A percentile compares a stretch with the other conserved stretches of the same genome.
Conservation (phyloP, 2,113 vertebrate genomes). For the Anguilla japonica region DNA sequence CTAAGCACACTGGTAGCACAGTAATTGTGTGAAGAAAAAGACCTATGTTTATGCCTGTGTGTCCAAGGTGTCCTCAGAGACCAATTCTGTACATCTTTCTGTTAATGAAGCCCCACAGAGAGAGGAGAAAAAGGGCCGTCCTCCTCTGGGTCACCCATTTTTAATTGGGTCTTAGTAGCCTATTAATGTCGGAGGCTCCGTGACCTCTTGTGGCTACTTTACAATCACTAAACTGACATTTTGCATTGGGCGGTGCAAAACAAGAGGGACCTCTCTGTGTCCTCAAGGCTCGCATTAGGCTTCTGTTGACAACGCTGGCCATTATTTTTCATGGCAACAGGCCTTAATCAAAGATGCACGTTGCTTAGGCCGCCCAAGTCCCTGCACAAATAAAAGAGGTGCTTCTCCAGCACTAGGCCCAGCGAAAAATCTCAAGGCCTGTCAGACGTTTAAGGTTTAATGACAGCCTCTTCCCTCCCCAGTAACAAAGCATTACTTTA, state of each 20-base stretch:
- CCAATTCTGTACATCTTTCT: conserved; percentile 51
- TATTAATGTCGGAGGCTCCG: conserved; percentile 53
- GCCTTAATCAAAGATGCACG: conserved; percentile 24
- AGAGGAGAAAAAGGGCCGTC: conserved; percentile 31
- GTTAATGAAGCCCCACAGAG: conserved; percentile 64
- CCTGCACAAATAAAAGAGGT: conserved; percentile 9
- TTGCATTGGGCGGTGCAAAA: conserved; percentile 41
- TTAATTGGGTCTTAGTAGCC: conserved; percentile 66
- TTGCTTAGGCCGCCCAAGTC: conserved; percentile 25
- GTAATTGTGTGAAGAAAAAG: conserved; percentile 25
- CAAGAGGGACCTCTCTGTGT: conserved; percentile 46
- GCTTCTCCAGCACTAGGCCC: not conserved
- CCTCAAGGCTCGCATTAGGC: conserved; percentile 34
- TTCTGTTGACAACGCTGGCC: conserved; percentile 37
- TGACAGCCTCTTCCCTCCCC: conserved; percentile 1
- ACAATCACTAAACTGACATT: conserved; percentile 59
- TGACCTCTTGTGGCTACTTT: conserved; percentile 70
- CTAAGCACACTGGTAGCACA: conserved; percentile 35
- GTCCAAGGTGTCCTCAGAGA: conserved; percentile 64
- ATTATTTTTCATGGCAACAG: conserved; percentile 34
- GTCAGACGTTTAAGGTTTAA: not conserved
- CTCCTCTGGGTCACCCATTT: conserved; percentile 58
- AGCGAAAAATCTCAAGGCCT: not conserved
- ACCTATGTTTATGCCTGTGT: conserved; percentile 40
- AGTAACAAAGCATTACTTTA: conserved; percentile 16